Conservation (phyloP, 2,888 invertebrate genomes). For the Cyclophora albipunctata region DNA sequence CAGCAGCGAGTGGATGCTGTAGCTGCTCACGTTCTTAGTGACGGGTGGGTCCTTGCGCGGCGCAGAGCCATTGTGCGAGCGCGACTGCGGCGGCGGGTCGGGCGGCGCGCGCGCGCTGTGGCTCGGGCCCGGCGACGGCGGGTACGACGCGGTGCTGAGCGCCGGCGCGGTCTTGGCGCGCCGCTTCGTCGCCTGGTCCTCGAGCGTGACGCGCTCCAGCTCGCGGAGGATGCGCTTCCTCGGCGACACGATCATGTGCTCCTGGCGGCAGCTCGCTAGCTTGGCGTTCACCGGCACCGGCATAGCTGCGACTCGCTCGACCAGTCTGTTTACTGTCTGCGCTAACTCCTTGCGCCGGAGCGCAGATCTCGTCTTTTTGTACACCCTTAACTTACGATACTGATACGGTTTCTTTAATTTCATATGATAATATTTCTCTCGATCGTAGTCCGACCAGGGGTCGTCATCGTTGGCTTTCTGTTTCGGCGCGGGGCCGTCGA, state of each 20-base stretch:
- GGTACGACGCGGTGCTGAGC: constrained; percentile 54
- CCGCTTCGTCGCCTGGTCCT: constrained; percentile 79
- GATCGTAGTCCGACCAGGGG: constrained; percentile 37
- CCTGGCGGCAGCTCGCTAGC: constrained; percentile 61
- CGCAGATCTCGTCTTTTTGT: constrained; percentile 58
- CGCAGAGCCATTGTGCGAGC: constrained; percentile 33
- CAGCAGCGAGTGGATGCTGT: constrained; percentile 89
- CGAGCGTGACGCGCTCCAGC: constrained; percentile 84
- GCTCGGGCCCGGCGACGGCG: constrained; percentile 39
- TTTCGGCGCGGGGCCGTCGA: constrained; percentile 38
- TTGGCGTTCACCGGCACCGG: constrained; percentile 62
- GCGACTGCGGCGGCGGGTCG: constrained; percentile 29
- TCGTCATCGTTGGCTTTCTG: constrained; percentile 38
- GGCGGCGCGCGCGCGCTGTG: constrained; percentile 30
- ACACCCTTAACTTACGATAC: constrained; percentile 67
- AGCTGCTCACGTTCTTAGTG: constrained; percentile 79
- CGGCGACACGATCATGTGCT: constrained; percentile 82
- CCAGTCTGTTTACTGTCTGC: constrained; percentile 49
- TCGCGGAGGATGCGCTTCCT: constrained; percentile 88
- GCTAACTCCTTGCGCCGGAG: constrained; percentile 49
- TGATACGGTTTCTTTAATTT: constrained; percentile 72
- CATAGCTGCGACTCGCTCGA: constrained; percentile 51
- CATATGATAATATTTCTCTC: constrained; percentile 66
- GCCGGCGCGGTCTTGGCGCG: constrained; percentile 68
- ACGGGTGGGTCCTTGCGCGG: constrained; percentile 43